Base-by-base conservation (phyloP, 2,113 vertebrate genomes). In the Calidris pugnax region DNA sequence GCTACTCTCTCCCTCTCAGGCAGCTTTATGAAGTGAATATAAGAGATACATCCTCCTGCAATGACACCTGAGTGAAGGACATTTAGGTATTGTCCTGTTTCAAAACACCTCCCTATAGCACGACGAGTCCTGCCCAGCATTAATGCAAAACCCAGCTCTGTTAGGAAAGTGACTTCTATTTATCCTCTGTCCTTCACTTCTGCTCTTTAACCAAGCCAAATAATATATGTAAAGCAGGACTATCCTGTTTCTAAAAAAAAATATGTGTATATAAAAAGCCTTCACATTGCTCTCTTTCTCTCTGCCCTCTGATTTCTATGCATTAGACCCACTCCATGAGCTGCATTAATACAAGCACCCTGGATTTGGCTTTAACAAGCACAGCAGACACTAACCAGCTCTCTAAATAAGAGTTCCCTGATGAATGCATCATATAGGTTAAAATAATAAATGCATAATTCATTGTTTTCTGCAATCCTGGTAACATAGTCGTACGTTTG, bases 391-490 rank as follows among this genome's bases (percentile, higher is more conserved):
- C 55, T 9, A 77, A 66, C 41, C 72, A 86, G 43, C 8, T 64
- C 47, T 69, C 64, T 47, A 74, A 88, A 50, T 48, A 67, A 41
- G 62, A 79, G 53, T 8, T 91, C 59, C 50, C 73, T 91, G 41
- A 66, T 69, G 73, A 73, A 21, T 77, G 55, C 13, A 62, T 45
- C 35, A 7, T 50, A 83, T 86, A 72, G 85, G 23, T 77, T 93
- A 76, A 88, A 96, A 86, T 23, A 93, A 85, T 67, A 94, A 73
- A 85, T 47, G 6, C 8, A 14, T 8, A 24, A 87, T 87, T 87
- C 23, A 47, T 68, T 89, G 39, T 62, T 77, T 95, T 74, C 57
- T 87, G 26, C 6, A 5, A 8, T 71, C 67, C 59, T 86, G 71
- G 63, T 41, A 83, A 53, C 53, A 47, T 12, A 51, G n/a, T n/a